Conservation (phyloP, 2,888 invertebrate species). For the Nomada ruficornis region DNA sequence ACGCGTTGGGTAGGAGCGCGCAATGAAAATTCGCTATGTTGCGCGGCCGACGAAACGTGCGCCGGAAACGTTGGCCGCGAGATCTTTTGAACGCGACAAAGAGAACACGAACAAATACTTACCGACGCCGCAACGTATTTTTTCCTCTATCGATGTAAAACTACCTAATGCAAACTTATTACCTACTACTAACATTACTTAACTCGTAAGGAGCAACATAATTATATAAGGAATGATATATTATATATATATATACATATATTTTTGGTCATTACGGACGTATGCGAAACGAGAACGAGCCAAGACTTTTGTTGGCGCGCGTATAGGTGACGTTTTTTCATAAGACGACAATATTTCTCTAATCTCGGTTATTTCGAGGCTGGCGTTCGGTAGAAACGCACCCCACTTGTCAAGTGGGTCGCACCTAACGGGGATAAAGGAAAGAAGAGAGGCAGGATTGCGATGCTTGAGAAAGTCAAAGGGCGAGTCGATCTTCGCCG, state of each 20-base stretch:
- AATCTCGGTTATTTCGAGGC: constrained; percentile 71
- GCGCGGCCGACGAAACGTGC: constrained; percentile 34
- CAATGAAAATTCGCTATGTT: constrained; percentile 36
- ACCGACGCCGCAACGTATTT: constrained; percentile 79
- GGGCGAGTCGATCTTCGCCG: no score
- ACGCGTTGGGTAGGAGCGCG: constrained; percentile 41
- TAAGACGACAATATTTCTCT: constrained; percentile 83
- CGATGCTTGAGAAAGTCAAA: no score
- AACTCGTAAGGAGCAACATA: constrained; percentile 83
- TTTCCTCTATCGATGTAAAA: constrained; percentile 84
- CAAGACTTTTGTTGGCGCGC: constrained; percentile 82
- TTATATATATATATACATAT: constrained; percentile 83
- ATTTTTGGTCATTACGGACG: constrained; percentile 83
- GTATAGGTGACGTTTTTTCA: constrained; percentile 79
- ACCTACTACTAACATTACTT: constrained; percentile 84
- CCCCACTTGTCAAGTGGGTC: constrained; percentile 36
- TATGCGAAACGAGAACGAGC: constrained; percentile 77
- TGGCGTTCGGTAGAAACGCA: constrained; percentile 67
- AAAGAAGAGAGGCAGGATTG: constrained; percentile 3
- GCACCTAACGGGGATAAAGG: constrained; percentile 9
- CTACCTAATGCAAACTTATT: constrained; percentile 82
- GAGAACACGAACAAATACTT: not conserved
- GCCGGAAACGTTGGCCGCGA: not conserved
- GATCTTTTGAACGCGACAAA: constrained; percentile 7
- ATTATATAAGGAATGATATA: constrained; percentile 83